Evolutionary conservation across 2,113 vertebrate species (phyloP).

Genomic region (Tauraco erythrolophus): DNA sequence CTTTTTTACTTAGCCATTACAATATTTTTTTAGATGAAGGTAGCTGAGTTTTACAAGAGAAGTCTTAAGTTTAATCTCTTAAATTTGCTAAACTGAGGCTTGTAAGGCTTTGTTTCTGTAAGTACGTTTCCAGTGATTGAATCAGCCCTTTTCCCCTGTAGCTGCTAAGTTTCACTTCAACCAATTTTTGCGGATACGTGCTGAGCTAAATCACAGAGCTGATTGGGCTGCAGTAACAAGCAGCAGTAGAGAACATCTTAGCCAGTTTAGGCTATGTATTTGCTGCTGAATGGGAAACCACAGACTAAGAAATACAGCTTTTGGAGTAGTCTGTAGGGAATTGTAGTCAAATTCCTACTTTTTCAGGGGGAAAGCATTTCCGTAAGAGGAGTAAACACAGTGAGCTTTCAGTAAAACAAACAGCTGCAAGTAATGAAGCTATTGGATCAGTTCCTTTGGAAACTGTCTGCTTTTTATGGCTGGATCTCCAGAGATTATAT

Average conservation of each 20-base stretch:
- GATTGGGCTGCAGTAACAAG: not conserved
- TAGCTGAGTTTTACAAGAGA: not conserved
- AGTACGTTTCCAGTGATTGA: not conserved
- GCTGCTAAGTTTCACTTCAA: not conserved
- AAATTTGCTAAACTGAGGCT: not conserved
- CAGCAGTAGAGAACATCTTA: not conserved
- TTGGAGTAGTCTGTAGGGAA: not conserved
- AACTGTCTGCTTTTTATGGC: not conserved
- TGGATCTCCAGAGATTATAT: not conserved
- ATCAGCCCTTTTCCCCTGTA: not conserved
- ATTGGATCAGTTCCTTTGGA: constrained; percentile 1
- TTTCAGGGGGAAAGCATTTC: not conserved
- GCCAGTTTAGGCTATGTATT: not conserved
- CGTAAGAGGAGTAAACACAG: not conserved
- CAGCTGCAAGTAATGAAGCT: constrained; percentile 17
- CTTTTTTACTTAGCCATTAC: not conserved
- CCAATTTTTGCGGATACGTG: not conserved
- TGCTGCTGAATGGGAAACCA: not conserved
- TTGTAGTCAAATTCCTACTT: not conserved
- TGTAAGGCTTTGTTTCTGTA: not conserved
- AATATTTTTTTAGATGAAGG: not conserved
- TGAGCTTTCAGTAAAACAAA: not conserved
- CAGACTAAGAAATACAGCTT: not conserved
- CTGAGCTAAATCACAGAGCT: not conserved
- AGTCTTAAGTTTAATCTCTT: not conserved